These are phyloP conservation scores for Clupea harengus DNA, from an alignment of 2,113 vertebrate species.

Conservation along the genomic window DNA sequence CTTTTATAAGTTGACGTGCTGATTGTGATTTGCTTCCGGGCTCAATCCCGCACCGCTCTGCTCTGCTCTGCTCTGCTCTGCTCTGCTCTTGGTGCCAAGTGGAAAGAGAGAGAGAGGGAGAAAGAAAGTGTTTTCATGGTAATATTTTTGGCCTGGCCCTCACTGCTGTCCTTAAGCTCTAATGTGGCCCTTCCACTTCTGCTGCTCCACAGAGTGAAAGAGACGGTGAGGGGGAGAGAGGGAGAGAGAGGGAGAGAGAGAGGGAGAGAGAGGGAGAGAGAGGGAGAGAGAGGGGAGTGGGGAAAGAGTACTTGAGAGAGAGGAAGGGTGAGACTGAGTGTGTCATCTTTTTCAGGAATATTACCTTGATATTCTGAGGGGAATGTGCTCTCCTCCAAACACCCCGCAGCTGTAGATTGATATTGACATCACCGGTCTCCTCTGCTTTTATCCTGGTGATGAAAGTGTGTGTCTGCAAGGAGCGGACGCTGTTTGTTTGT, in stretches of 20 bases:
- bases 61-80: too few species aligned
- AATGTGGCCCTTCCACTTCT: neutral
- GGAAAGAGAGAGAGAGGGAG: neutral
- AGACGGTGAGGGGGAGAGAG: too few species aligned
- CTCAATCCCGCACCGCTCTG: too few species aligned
- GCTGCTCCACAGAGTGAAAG: neutral
- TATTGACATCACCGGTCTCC: neutral
- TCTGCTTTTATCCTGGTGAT: neutral
- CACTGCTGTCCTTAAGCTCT: neutral
- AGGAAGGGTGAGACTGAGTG: slow-evolving; percentile 23
- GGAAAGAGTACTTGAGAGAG: neutral
- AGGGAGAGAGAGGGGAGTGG: slow-evolving; percentile 5
- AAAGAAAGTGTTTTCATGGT: neutral
- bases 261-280: slow-evolving; percentile 8
- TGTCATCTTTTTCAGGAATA: neutral
- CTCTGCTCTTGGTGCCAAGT: too few species aligned
- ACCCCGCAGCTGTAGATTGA: slow-evolving; percentile 11
- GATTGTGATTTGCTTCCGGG: too few species aligned
- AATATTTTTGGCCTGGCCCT: neutral
- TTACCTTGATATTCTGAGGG: neutral
- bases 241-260: neutral
- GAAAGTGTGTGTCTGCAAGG: neutral
- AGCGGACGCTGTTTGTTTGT: neutral
- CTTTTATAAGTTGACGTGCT: too few species aligned
- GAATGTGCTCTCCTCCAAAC: neutral